A percentile compares a stretch with the other conserved stretches of the same genome.
These are phyloP conservation scores for Ephialtes manifestator DNA, from an alignment of 2,888 invertebrate genomes.

Conservation along the genomic window DNA sequence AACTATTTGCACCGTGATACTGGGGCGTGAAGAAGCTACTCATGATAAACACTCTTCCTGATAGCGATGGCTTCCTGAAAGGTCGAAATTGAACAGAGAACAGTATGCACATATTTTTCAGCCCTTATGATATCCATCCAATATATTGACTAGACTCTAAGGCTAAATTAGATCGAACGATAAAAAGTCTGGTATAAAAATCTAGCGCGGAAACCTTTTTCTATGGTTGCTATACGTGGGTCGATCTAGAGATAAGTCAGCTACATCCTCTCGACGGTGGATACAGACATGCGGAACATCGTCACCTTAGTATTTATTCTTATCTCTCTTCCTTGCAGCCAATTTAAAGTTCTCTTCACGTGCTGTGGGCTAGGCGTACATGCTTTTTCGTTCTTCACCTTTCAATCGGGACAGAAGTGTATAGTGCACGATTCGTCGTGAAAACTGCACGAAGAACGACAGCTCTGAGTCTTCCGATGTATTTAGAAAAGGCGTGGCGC, in stretches of 20 bases:
- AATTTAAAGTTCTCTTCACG: conserved; percentile 7
- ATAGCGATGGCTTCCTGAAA: no score
- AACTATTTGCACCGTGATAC: no score
- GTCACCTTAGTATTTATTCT: conserved; percentile 10
- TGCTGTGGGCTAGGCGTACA: conserved; percentile 2
- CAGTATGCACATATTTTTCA: not conserved
- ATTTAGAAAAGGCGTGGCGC: conserved; percentile 60
- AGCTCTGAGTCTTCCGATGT: conserved; percentile 57
- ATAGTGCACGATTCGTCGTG: not conserved
- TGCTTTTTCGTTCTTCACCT: conserved; percentile 30
- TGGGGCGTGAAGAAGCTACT: no score
- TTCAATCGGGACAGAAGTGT: not conserved
- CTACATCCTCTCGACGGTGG: not conserved
- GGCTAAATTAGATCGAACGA: not conserved
- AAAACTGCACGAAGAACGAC: not conserved
- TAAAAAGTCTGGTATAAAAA: not conserved
- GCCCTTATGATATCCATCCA: not conserved
- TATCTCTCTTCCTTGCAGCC: conserved; percentile 16
- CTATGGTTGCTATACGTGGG: not conserved
- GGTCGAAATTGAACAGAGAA: no score
- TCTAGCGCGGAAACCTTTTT: not conserved
- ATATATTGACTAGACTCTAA: not conserved
- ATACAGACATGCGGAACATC: conserved; percentile 37
- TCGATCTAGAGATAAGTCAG: not conserved
- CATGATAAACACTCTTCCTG: no score